Evolutionary conservation across 2,888 invertebrate species (phyloP).

Genomic region (Drosophila parthenogenetica): DNA sequence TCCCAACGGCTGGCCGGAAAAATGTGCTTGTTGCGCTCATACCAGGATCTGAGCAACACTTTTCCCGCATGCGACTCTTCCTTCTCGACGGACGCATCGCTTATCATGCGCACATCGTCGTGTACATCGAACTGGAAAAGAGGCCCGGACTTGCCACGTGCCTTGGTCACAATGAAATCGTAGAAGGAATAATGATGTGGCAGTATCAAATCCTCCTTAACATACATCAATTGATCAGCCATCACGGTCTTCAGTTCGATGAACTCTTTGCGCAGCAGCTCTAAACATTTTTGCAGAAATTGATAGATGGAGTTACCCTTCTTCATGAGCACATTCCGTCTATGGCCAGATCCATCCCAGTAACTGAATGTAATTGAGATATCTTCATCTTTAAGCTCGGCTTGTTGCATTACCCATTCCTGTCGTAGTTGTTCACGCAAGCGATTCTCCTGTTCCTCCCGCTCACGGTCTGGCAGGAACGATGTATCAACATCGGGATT

Average conservation of each 20-base stretch:
- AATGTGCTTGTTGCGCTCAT: constrained; percentile 99
- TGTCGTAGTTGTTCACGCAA: constrained; percentile 94
- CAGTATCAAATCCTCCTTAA: constrained; percentile 99
- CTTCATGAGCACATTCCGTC: constrained; percentile 95
- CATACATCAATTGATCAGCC: constrained; percentile 99
- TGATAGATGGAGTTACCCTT: constrained; percentile 98
- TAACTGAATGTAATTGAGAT: constrained; percentile 99
- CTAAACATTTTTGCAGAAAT: constrained; percentile 94
- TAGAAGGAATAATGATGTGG: constrained; percentile 99
- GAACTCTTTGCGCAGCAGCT: constrained; percentile 96
- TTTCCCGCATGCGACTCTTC: constrained; percentile 99
- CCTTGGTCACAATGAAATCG: constrained; percentile 99
- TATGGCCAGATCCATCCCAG: constrained; percentile 99
- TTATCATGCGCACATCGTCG: constrained; percentile 96
- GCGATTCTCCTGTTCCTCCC: constrained; percentile 97
- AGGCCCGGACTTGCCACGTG: constrained; percentile 99
- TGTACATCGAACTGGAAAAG: constrained; percentile 98
- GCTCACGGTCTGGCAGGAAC: constrained; percentile 97
- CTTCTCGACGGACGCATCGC: constrained; percentile 97
- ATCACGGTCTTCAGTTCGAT: constrained; percentile 98
- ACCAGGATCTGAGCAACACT: constrained; percentile 97
- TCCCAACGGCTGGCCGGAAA: constrained; percentile 99
- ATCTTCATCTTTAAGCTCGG: constrained; percentile 97
- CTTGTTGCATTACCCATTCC: constrained; percentile 98
- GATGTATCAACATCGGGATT: constrained; percentile 99